phyloP scores from a whole-genome alignment of 2,797 vertebrate species.

The Tarsius wallacei region DNA sequence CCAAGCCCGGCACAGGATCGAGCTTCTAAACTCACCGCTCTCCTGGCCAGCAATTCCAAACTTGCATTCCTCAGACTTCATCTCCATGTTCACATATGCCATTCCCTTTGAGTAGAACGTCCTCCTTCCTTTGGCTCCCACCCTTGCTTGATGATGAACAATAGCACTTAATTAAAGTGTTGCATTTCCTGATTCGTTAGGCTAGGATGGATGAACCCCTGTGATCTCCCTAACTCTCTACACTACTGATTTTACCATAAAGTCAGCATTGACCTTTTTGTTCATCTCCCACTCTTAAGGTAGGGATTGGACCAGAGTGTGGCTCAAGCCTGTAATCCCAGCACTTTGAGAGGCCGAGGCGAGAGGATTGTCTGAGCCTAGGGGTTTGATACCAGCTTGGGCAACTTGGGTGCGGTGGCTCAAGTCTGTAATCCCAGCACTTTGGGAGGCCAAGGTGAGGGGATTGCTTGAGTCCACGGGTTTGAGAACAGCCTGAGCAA shows the following conservation, averaged over 20 bases:
- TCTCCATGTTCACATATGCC: background rate
- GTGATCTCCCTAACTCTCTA: background rate
- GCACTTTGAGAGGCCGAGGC: too few species aligned
- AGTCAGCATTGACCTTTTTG: background rate
- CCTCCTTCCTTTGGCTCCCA: background rate
- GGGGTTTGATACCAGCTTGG: too few species aligned
- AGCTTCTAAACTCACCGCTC: background rate
- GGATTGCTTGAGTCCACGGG: too few species aligned
- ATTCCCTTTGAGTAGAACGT: background rate
- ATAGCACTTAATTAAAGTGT: background rate
- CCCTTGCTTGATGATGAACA: background rate
- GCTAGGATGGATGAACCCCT: background rate
- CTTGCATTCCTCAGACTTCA: background rate
- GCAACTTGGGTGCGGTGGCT: too few species aligned
- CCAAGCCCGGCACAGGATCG: too few species aligned
- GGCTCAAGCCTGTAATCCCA: too few species aligned
- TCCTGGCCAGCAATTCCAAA: background rate
- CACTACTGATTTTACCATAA: background rate
- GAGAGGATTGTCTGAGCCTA: too few species aligned
- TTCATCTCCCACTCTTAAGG: background rate
- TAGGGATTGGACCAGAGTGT: too few species aligned
- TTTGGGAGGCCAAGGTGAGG: too few species aligned
- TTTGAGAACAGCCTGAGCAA: too few species aligned
- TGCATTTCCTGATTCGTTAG: background rate
- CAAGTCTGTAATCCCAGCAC: too few species aligned